A percentile compares a stretch with the other conserved stretches of the same genome.
Conservation (phyloP, 2,797 vertebrate genomes). For the Fratercula arctica region DNA sequence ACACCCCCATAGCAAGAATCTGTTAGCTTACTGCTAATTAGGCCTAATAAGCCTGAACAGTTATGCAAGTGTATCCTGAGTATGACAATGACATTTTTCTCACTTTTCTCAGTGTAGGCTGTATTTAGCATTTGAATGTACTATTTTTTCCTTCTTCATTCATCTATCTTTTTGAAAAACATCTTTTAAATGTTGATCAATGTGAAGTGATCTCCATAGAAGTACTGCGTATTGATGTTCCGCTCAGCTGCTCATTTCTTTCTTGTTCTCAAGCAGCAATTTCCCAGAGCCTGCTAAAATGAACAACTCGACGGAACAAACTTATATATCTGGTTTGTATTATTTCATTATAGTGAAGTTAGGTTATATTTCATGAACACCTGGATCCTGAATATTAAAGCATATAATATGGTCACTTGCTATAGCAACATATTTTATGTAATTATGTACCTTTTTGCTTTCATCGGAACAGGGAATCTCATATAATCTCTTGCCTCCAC, state of each 20-base stretch:
- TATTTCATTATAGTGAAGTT: not conserved
- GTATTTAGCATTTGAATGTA: conserved; percentile 53
- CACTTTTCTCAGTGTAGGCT: conserved; percentile 33
- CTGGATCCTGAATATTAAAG: not conserved
- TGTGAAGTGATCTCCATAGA: conserved; percentile 36
- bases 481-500: fast-evolving
- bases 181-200: conserved; percentile 48
- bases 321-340: not conserved
- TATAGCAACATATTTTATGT: not conserved
- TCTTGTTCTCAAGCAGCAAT: conserved; percentile 29
- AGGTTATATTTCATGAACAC: not conserved
- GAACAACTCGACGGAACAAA: not conserved
- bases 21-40: conserved; percentile 43
- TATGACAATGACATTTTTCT: conserved; percentile 36
- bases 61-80: conserved; percentile 23
- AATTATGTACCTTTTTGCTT: not conserved
- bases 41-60: conserved; percentile 26
- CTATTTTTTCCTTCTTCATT: conserved; percentile 32
- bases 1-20: conserved; percentile 12
- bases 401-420: not conserved
- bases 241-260: conserved; percentile 53
- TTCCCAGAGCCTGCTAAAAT: conserved; percentile 24
- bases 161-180: conserved; percentile 32
- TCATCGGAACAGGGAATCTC: not conserved
- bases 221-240: conserved; percentile 33